Evolutionary conservation across 2,797 vertebrate genomes (phyloP).

Genomic region (Trachurus trachurus): DNA sequence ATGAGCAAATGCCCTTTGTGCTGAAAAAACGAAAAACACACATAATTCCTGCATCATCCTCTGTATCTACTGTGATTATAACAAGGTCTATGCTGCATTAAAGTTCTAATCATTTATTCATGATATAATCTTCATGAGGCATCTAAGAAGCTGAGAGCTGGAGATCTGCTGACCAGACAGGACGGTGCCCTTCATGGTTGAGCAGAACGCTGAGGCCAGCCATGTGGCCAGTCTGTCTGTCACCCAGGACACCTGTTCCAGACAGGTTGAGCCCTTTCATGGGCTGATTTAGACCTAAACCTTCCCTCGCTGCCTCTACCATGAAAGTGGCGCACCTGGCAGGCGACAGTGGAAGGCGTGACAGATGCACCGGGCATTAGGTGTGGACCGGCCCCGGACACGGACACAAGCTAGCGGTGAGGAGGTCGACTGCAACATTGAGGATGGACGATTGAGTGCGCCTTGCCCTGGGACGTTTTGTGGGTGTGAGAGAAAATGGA

Average conservation of each 20-base stretch:
- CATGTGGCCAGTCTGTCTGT: constrained; percentile 41
- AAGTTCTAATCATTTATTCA: constrained; percentile 6
- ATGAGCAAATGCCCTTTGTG: not conserved
- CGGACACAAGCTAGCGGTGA: constrained; percentile 19
- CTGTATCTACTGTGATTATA: not conserved
- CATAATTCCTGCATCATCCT: not conserved
- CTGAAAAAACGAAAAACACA: not conserved
- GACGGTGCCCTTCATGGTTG: constrained; percentile 62
- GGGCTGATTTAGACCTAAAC: constrained; percentile 30
- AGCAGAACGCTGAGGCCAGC: constrained; percentile 32
- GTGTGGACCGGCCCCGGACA: constrained; percentile 23
- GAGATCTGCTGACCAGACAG: constrained; percentile 50
- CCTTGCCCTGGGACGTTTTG: constrained; percentile 14
- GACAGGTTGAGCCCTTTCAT: constrained; percentile 47
- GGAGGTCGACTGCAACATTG: not conserved
- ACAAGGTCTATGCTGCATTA: not conserved
- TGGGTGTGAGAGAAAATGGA: constrained; percentile 16
- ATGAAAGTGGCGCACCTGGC: constrained; percentile 56
- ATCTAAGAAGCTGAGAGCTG: constrained; percentile 26
- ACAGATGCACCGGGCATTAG: constrained; percentile 38
- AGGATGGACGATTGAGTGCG: constrained; percentile 44
- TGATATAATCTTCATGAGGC: not conserved
- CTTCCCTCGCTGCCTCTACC: constrained; percentile 6
- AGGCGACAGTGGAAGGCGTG: constrained; percentile 23
- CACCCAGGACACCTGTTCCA: constrained; percentile 43